Evolutionary conservation across 2,797 vertebrate genomes (phyloP).

Genomic region (Mallotus villosus): DNA sequence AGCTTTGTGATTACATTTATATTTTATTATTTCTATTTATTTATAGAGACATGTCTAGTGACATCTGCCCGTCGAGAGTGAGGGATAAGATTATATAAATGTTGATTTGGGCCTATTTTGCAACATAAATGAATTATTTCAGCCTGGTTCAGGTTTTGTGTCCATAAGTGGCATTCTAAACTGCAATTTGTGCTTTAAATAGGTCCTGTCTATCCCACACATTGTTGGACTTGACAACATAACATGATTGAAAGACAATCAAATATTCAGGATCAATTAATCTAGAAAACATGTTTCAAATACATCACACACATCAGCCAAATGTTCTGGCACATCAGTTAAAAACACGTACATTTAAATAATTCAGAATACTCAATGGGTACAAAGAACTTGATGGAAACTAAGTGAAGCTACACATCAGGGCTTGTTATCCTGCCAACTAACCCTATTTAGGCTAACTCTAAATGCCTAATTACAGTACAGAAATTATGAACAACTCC

Average conservation of each 20-base stretch:
- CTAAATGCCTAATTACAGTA: conserved; percentile 59
- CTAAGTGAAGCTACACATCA: conserved; percentile 42
- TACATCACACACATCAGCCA: conserved; percentile 20
- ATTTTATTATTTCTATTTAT: too few species aligned
- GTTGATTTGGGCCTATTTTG: conserved; percentile 24
- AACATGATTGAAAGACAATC: conserved; percentile 2
- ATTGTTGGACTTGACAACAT: not conserved
- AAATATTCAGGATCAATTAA: conserved; percentile 5
- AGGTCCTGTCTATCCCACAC: conserved; percentile 12
- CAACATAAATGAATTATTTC: conserved; percentile 1
- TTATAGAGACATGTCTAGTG: conserved; percentile 3
- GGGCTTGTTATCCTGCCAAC: conserved; percentile 41
- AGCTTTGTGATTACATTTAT: conserved; percentile 34
- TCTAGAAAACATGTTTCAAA: not conserved
- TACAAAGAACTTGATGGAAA: conserved; percentile 40
- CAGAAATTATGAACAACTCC: conserved; percentile 52
- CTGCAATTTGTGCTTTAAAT: conserved; percentile 19
- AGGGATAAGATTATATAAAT: conserved; percentile 14
- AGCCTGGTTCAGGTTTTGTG: not conserved
- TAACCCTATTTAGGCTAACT: conserved; percentile 52
- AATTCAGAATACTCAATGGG: conserved; percentile 31
- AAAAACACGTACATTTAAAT: conserved; percentile 42
- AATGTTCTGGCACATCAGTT: conserved; percentile 19
- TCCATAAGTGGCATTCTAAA: conserved; percentile 1
- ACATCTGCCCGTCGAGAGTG: conserved; percentile 18